These are phyloP conservation scores for Eupleurogrammus muticus DNA, from an alignment of 2,797 vertebrate species.

Conservation along the genomic window DNA sequence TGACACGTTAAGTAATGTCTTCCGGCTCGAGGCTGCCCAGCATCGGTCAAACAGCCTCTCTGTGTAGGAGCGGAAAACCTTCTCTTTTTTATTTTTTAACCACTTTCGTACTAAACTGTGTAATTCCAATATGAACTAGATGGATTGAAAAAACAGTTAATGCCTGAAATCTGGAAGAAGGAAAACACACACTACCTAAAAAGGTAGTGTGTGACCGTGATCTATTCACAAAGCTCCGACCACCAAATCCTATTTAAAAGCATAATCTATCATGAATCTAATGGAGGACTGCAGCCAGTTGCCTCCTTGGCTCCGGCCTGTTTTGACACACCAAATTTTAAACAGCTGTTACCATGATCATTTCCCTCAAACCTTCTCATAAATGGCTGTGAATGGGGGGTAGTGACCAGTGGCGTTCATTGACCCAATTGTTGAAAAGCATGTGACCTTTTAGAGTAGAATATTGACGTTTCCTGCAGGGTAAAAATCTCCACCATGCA, in stretches of 20 bases:
- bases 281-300: constrained; percentile 39
- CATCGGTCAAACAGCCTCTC: constrained; percentile 59
- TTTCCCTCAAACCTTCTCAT: constrained; percentile 28
- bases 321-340: constrained; percentile 37
- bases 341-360: constrained; percentile 41
- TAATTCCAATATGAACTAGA: constrained; percentile 50
- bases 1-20: constrained; percentile 83
- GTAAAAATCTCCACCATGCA: no score
- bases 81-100: not conserved
- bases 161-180: constrained; percentile 10
- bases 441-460: no score
- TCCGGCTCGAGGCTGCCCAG: constrained; percentile 69
- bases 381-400: no score
- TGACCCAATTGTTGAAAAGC: no score
- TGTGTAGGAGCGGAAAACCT: constrained; percentile 21
- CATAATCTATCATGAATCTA: constrained; percentile 52
- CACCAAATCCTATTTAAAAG: constrained; percentile 54
- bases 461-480: no score
- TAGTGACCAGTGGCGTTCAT: no score
- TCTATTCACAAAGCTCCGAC: constrained; percentile 36
- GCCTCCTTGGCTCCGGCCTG: constrained; percentile 32
- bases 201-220: constrained; percentile 10
- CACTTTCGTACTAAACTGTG: not conserved
- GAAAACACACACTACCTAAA: constrained; percentile 2
- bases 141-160: constrained; percentile 8